Evolutionary conservation across 2,888 invertebrate species (phyloP).

Genomic region (Hemaris fuciformis): DNA sequence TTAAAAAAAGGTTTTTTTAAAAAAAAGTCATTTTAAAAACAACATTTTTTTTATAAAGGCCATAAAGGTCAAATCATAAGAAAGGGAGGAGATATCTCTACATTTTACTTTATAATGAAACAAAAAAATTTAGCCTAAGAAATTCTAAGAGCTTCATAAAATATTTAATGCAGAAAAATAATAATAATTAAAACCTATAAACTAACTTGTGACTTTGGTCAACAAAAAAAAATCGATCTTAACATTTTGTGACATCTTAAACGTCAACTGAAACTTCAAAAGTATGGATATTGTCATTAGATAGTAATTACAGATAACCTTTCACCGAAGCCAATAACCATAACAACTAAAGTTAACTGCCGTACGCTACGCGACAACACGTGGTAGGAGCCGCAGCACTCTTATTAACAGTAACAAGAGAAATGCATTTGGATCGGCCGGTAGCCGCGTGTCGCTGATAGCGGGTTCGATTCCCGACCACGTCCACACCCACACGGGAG

Average conservation of each 20-base stretch:
- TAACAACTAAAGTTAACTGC: constrained; percentile 30
- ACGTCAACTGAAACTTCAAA: background rate
- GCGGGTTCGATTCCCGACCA: constrained; percentile 45
- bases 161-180: too few relatives aligned
- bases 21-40: too few relatives aligned
- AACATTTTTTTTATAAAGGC: too few relatives aligned
- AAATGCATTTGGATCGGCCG: constrained; percentile 72
- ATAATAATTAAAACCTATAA: too few relatives aligned
- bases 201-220: too few relatives aligned
- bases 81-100: too few relatives aligned
- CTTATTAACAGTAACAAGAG: constrained; percentile 72
- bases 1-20: too few relatives aligned
- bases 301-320: constrained; percentile 2
- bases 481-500: constrained; percentile 46
- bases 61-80: too few relatives aligned
- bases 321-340: constrained; percentile 14
- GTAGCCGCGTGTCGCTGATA: constrained; percentile 52
- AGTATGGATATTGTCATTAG: background rate
- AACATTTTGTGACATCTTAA: background rate
- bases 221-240: too few relatives aligned
- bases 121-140: too few relatives aligned
- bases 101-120: too few relatives aligned
- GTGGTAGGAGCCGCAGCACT: constrained; percentile 15
- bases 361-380: constrained; percentile 25
- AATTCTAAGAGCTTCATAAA: too few relatives aligned